These are phyloP conservation scores for Magallana angulata DNA, from an alignment of 1,140 invertebrate species.

Conservation along the genomic window DNA sequence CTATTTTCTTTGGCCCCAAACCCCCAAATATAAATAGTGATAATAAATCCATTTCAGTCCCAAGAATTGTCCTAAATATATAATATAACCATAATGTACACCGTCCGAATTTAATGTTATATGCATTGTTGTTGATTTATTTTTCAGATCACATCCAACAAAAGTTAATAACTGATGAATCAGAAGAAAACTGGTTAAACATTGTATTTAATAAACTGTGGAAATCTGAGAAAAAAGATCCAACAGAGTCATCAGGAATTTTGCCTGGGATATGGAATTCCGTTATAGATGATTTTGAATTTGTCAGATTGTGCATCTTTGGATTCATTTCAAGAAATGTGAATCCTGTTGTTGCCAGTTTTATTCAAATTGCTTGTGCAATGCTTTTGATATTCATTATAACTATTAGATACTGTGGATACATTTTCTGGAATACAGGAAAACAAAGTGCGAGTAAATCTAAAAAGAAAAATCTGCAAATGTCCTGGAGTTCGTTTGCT, in stretches of 20 bases:
- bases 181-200: not conserved
- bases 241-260: not conserved
- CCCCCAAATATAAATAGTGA: too few relatives aligned
- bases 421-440: not conserved
- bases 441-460: conserved; percentile 10
- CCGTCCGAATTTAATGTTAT: too few relatives aligned
- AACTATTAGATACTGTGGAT: not conserved
- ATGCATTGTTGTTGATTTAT: not conserved
- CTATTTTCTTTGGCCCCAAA: too few relatives aligned
- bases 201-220: not conserved
- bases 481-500: not conserved
- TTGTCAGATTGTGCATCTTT: not conserved
- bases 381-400: not conserved
- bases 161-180: not conserved
- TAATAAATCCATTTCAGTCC: too few relatives aligned
- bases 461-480: not conserved
- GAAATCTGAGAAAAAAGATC: not conserved
- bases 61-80: too few relatives aligned
- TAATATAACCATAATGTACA: too few relatives aligned
- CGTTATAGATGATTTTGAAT: not conserved
- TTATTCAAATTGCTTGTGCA: not conserved
- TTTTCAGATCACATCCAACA: not conserved
- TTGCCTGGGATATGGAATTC: not conserved
- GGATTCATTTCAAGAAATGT: not conserved
- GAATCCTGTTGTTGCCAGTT: not conserved